Conservation (phyloP, 30 jellyfish, hydroid and myxozoan genomes). For the Phacellophora camtschatica region DNA sequence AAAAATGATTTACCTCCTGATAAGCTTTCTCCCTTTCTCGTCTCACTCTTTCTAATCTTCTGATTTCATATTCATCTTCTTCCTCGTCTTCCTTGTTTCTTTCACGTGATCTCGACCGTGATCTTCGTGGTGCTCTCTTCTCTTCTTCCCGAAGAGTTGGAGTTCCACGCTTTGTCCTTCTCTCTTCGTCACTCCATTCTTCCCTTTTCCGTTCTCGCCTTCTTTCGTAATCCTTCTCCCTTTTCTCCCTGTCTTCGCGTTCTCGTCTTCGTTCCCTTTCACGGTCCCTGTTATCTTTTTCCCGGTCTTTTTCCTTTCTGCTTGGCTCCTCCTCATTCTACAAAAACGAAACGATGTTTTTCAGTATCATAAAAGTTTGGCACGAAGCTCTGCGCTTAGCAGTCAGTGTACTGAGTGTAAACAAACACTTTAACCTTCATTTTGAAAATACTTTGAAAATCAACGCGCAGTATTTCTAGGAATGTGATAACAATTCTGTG, state of each 20-base stretch:
- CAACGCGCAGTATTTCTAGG: too few relatives aligned
- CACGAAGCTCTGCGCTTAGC: too few relatives aligned
- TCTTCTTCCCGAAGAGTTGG: conserved; percentile 60
- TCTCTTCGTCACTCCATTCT: conserved; percentile 69
- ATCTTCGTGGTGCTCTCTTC: conserved; percentile 45
- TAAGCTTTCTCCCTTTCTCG: conserved; percentile 77
- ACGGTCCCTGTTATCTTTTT: conserved; percentile 80
- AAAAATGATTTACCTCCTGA: conserved; percentile 54
- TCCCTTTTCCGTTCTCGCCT: conserved; percentile 79
- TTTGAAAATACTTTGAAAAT: too few relatives aligned
- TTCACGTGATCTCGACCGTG: conserved; percentile 77
- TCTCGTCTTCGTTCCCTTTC: conserved; percentile 78
- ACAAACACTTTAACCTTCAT: too few relatives aligned
- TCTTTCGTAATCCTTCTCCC: conserved; percentile 72
- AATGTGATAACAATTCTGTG: too few relatives aligned
- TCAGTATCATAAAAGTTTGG: too few relatives aligned
- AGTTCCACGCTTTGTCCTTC: conserved; percentile 56
- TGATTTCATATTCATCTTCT: conserved; percentile 86
- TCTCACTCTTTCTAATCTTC: conserved; percentile 84
- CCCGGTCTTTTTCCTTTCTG: conserved; percentile 67
- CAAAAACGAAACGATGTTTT: background rate
- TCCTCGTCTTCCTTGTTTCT: conserved; percentile 74
- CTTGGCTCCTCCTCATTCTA: conserved; percentile 57
- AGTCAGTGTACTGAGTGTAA: too few relatives aligned
- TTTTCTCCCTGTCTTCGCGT: conserved; percentile 72